phyloP scores from a whole-genome alignment of 2,797 vertebrate genomes.

The Manis javanica region DNA sequence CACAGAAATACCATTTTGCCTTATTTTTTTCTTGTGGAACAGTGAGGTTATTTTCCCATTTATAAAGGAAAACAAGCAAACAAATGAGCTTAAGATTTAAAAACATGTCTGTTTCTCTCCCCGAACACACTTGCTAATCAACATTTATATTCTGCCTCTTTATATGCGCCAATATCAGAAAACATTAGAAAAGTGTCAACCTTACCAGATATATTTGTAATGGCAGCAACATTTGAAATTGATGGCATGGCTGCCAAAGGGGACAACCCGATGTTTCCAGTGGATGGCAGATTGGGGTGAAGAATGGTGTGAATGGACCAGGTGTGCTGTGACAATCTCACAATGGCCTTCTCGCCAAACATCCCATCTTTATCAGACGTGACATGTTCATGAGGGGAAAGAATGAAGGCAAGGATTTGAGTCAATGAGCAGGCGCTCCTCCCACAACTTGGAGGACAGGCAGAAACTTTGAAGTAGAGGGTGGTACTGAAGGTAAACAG shows the following conservation, averaged over 20 bases:
- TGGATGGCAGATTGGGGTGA: neutral
- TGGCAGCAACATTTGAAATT: neutral
- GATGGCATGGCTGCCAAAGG: neutral
- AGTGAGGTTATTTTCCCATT: neutral
- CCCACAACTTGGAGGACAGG: neutral
- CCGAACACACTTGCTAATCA: neutral
- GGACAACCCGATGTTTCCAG: neutral
- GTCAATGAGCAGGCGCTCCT: neutral
- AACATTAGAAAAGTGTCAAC: neutral
- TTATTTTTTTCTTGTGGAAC: neutral
- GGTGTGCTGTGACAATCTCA: neutral
- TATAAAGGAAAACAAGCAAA: conserved; percentile 49
- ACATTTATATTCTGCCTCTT: conserved; percentile 3
- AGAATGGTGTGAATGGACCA: neutral
- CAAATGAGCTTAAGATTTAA: conserved; percentile 25
- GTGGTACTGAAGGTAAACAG: neutral
- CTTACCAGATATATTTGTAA: neutral
- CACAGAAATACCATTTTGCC: neutral
- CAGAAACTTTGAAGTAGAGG: neutral
- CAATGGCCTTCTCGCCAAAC: neutral
- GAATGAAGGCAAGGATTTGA: neutral
- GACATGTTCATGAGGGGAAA: neutral
- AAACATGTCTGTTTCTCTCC: neutral
- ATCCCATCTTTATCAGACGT: neutral
- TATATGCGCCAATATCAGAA: neutral